phyloP scores from a whole-genome alignment of 2,797 vertebrate genomes.

The Gallinago stenura region DNA sequence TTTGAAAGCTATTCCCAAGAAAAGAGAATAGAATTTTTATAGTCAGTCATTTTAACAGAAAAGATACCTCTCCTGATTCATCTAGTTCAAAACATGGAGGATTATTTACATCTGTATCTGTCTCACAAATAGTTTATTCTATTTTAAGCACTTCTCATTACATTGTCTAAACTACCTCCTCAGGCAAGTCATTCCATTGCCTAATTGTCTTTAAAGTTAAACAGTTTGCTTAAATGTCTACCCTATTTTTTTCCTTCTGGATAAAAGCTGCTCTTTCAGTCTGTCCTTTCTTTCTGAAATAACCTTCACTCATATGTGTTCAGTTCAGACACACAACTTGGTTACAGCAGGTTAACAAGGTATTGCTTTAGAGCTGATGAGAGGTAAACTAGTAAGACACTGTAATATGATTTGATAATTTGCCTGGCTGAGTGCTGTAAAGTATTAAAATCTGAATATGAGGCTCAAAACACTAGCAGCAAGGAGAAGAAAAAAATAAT shows the following conservation, averaged over 20 bases:
- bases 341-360: constrained; percentile 24
- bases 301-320: constrained; percentile 34
- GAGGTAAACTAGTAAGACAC: constrained; percentile 27
- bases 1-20: constrained; percentile 45
- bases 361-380: constrained; percentile 42
- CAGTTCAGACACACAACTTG: not conserved
- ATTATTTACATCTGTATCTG: constrained; percentile 62
- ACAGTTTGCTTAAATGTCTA: constrained; percentile 52
- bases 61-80: constrained; percentile 15
- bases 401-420: constrained; percentile 37
- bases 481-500: not conserved
- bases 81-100: constrained; percentile 47
- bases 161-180: constrained; percentile 53
- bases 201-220: constrained; percentile 63
- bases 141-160: constrained; percentile 62
- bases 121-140: constrained; percentile 44
- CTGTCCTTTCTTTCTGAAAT: constrained; percentile 46
- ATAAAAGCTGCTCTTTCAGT: constrained; percentile 15
- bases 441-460: constrained; percentile 21
- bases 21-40: constrained; percentile 47
- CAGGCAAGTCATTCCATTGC: constrained; percentile 56
- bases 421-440: not conserved
- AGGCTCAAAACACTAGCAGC: not conserved
- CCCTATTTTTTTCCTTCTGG: not conserved
- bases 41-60: constrained; percentile 17